Conservation (phyloP, 30 jellyfish, hydroid and myxozoan species). For the Sanderia malayensis region DNA sequence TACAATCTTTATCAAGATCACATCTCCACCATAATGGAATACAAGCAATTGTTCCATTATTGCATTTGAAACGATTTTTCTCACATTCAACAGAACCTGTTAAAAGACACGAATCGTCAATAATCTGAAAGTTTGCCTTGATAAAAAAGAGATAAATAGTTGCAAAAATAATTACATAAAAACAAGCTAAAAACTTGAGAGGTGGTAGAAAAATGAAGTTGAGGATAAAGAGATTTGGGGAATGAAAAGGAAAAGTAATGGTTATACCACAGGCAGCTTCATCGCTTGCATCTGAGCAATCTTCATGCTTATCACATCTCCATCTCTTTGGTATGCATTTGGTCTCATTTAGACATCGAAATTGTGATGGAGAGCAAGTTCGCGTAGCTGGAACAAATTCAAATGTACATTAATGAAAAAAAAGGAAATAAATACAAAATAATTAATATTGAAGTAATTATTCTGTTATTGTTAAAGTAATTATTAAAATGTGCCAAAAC, state of each 20-base stretch:
- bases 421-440: too few relatives aligned
- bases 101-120: not conserved
- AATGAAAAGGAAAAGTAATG: not conserved
- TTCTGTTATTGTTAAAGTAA: too few relatives aligned
- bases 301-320: conserved; percentile 86
- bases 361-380: conserved; percentile 61
- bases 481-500: too few relatives aligned
- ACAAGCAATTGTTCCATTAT: conserved; percentile 68
- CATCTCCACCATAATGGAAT: conserved; percentile 81
- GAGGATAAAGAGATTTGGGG: too few relatives aligned
- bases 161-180: too few relatives aligned
- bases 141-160: too few relatives aligned
- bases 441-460: too few relatives aligned
- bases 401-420: too few relatives aligned
- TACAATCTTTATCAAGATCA: conserved; percentile 83
- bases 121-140: too few relatives aligned
- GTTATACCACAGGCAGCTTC: conserved; percentile 71
- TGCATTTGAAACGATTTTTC: conserved; percentile 53
- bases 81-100: conserved; percentile 51
- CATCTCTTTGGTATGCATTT: conserved; percentile 69
- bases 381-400: conserved; percentile 30
- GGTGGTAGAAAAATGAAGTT: too few relatives aligned
- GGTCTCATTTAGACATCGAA: conserved; percentile 60
- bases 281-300: conserved; percentile 93
- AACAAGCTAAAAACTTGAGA: too few relatives aligned